These are phyloP conservation scores for Plagiodera versicolora DNA, from an alignment of 2,888 invertebrate genomes.

Conservation along the genomic window DNA sequence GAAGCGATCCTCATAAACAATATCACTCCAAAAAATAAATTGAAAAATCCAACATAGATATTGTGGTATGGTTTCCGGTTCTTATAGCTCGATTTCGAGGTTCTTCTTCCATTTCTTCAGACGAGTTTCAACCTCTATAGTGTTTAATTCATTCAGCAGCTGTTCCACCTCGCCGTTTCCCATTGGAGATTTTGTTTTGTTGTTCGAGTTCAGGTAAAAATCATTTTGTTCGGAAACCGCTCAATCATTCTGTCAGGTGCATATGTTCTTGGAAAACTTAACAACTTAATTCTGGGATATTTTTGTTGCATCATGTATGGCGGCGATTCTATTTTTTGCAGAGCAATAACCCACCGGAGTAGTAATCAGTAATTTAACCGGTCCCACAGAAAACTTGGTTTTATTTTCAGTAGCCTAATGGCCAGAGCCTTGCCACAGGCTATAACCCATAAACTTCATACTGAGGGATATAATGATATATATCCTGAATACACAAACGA, in stretches of 20 bases:
- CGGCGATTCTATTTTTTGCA: neutral
- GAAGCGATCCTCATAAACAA: too few relatives aligned
- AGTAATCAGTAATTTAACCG: neutral
- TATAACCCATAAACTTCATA: too few relatives aligned
- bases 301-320: constrained; percentile 2
- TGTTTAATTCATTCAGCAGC: neutral
- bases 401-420: too few relatives aligned
- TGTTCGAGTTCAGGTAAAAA: constrained; percentile 25
- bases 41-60: neutral
- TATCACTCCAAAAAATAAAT: too few relatives aligned
- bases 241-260: constrained; percentile 31
- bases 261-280: constrained; percentile 28
- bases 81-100: neutral
- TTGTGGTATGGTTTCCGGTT: neutral
- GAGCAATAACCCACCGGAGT: constrained; percentile 6
- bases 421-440: too few relatives aligned
- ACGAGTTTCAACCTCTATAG: neutral
- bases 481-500: too few relatives aligned
- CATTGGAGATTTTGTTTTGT: constrained; percentile 16
- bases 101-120: neutral
- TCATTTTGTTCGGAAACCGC: constrained; percentile 24
- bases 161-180: neutral
- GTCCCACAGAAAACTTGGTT: neutral
- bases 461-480: too few relatives aligned
- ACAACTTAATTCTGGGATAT: constrained; percentile 28